These are phyloP conservation scores for Danaus melanippus DNA, from an alignment of 1,140 invertebrate genomes.

Conservation along the genomic window DNA sequence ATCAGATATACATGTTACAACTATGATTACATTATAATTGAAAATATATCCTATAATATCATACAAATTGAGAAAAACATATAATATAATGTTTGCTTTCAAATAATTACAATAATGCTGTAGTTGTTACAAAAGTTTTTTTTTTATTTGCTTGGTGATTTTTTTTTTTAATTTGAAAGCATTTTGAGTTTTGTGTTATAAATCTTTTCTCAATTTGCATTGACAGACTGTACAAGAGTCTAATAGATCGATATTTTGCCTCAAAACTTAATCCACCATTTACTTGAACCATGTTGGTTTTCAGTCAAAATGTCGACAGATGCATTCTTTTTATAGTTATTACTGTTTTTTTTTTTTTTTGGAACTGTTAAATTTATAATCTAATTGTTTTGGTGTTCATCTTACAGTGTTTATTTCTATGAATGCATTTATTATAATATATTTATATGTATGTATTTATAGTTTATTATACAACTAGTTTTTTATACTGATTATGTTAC, in stretches of 20 bases:
- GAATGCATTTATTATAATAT: too few relatives aligned
- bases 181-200: neutral
- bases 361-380: constrained; percentile 12
- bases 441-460: constrained; percentile 2
- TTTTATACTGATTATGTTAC: neutral
- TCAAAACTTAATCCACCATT: constrained; percentile 5
- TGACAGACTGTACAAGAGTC: constrained; percentile 1
- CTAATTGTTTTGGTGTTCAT: constrained; percentile 15
- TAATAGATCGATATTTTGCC: constrained; percentile 11
- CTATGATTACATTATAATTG: neutral
- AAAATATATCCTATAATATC: constrained; percentile 1
- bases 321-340: neutral
- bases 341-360: constrained; percentile 7
- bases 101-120: too few relatives aligned
- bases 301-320: constrained; percentile 11
- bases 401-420: constrained; percentile 14
- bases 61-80: constrained; percentile 3
- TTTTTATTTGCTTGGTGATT: too few relatives aligned
- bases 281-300: constrained; percentile 3
- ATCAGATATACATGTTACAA: constrained; percentile 4
- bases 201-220: constrained; percentile 5
- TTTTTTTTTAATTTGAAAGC: neutral
- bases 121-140: too few relatives aligned
- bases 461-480: neutral
- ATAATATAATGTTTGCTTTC: too few relatives aligned